phyloP scores from a whole-genome alignment of 2,113 vertebrate species.

The Ameiurus melas region DNA sequence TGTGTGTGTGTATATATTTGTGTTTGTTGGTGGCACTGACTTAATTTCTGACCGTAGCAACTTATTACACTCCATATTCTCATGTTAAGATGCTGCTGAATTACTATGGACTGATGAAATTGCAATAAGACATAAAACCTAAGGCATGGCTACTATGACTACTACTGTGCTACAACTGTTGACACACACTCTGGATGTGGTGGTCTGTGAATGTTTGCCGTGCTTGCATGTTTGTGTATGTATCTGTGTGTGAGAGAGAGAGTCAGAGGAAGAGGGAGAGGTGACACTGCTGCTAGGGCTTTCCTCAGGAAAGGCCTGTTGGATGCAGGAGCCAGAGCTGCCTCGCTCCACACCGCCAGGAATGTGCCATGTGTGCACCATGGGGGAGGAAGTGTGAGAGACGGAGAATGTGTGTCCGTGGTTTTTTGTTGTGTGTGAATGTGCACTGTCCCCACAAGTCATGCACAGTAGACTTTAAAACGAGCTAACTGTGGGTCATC shows the following conservation, averaged over 20 bases:
- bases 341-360: conserved; percentile 44
- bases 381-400: conserved; percentile 48
- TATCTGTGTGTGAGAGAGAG: conserved; percentile 26
- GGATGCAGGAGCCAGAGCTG: conserved; percentile 45
- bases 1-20: no score
- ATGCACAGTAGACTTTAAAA: conserved; percentile 1
- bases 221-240: not conserved
- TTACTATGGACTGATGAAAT: not conserved
- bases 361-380: conserved; percentile 54
- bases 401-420: conserved; percentile 42
- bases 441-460: conserved; percentile 18
- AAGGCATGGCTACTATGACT: not conserved
- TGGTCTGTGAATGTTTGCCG: not conserved
- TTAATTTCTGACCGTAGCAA: not conserved
- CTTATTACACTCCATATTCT: not conserved
- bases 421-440: conserved; percentile 13
- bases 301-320: conserved; percentile 60
- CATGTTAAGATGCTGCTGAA: not conserved
- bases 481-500: not conserved
- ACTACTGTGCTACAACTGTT: not conserved
- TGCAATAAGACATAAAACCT: not conserved
- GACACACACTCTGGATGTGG: not conserved
- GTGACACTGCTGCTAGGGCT: conserved; percentile 56
- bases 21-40: not conserved
- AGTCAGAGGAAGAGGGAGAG: conserved; percentile 52